Evolutionary conservation across 1,140 invertebrate species (phyloP), one percentile per base, ranked within the genome.

Genomic region (Planococcus citri): DNA sequence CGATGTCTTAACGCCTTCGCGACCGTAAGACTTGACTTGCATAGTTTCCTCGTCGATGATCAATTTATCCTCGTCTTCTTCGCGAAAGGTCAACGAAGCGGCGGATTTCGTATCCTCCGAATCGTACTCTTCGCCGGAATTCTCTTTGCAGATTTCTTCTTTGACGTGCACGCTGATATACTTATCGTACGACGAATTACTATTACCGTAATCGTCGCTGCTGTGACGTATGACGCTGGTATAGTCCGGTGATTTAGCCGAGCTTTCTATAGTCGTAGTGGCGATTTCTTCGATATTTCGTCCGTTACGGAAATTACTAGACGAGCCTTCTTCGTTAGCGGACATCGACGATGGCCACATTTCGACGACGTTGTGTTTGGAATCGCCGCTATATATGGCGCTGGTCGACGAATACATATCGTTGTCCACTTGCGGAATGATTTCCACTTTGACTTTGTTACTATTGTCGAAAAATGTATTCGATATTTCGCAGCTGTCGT

Each of bases 361-460:
- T 25, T 64, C 60, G 10, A 64, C 60, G 2, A 64, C 60, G 20
- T 22, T 64, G 22, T 20, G 10, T 20, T 64, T 64, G 3, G 25
- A 9, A 24, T 64, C 60, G 60, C 57, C 57, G n/a, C 17, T 58
- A 17, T 51, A 51, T 17, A 51, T 51, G 17, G 41, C n/a, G 22
- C 60, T 64, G 20, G 60, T 64, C 20, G 60, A 24, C 20, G 60
- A 64, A 20, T 64, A 64, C 60, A 64, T 27, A 17, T 64, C 60
- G 22, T 64, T 64, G 60, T 64, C 60, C 60, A 64, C 60, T 20
- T 64, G 60, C 20, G 60, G 60, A 10, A 64, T 64, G 22, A 64
- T 64, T 27, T 64, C 60, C 60, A 64, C 60, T 27, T 64, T 64
- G 20, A 64, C 60, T 64, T 64, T 64, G 60, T 64, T 64, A 20